Evolutionary conservation across 2,797 vertebrate species (phyloP), one percentile per base, ranked within the genome.

Genomic region (Babyrousa celebensis): DNA sequence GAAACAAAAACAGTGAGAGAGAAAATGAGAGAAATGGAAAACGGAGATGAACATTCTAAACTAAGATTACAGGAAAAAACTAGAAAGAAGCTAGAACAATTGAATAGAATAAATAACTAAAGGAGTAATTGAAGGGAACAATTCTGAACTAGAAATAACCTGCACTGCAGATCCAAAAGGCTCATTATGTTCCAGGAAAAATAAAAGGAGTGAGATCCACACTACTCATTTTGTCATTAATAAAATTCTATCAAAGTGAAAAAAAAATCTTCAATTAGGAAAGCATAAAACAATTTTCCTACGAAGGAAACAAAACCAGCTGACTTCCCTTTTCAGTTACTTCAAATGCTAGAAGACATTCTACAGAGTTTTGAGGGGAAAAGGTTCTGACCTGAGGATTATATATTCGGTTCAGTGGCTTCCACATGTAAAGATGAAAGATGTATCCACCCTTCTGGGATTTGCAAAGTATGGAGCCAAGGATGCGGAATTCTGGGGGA

Each of bases 71-170:
- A 63, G 27, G 80, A 65, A 78, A 82, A 62, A 74, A 12, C 36
- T 87, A 12, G 40, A 86, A 80, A 82, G 72, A 88, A 65, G 9
- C 4, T 14, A n/a, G 23, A 75, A 79, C 27, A 16, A n/a, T 14
- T 83, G 67, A 63, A 56, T 65, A 67, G 82, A 95, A 96, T 48
- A 95, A 84, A 83, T 77, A 94, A 23, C 36, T 23, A 77, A 60
- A 80, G 52, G 32, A 95, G 48, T 20, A 85, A 84, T 58, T 8
- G 1, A 56, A 80, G 16, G 56, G 43, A 23, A 63, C 1, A 8
- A 54, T 60, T 48, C 18, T 87, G 67, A 95, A 25, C 20, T 79
- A 48, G 36, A 52, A 95, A 78, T 23, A 58, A 40, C 63, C 8
- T 91, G 20, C 9, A 58, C 67, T 71, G 7, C 8, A 78, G 17